Base-by-base conservation (phyloP, 2,888 invertebrate species). In the Lydus trimaculatus region DNA sequence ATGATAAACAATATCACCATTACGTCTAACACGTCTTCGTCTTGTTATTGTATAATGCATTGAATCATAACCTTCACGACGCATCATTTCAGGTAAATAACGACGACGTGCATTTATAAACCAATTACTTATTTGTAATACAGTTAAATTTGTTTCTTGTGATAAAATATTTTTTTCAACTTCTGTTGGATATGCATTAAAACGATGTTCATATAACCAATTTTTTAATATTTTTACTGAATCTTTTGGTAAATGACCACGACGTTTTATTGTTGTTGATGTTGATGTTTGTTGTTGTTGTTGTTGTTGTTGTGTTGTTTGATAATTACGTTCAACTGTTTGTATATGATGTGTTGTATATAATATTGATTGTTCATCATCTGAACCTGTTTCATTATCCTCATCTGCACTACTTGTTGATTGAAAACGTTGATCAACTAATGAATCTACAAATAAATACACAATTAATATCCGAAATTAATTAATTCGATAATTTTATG, bases 101-200 rank as follows among this genome's bases (percentile, higher is more conserved):
- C 82, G 71, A 66, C 85, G 74, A 20, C 84, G 72, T 0, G 84
- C 84, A 74, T 85, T 85, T 58, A 85, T 85, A 74, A 85, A 85
- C 85, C 85, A 85, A 73, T 85, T 85, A 73, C 84, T 84, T 39
- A 85, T 85, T 75, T 85, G 85, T 13, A 85, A 74, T 48, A 85
- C 84, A 4, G 85, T 85, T 36, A 85, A 73, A 69, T 83, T 82
- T 1, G 85, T 85, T 66, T 84, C 84, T 75, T 84, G 84, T 3
- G 85, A 84, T 9, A 85, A 73, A 11, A 83, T 80, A 66, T 84
- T 82, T 67, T 85, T 85, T 67, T 85, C 85, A n/a, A 84, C 80
- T 78, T 85, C 85, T 4, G 84, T 85, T 0, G 85, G 85, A 75
- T 85, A 85, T 0, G 85, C 85, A 75, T 85, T 85, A 67, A 85